Evolutionary conservation across 1,140 invertebrate genomes (phyloP), one percentile per base, ranked within the genome.

Genomic region (Coboldia fuscipes): DNA sequence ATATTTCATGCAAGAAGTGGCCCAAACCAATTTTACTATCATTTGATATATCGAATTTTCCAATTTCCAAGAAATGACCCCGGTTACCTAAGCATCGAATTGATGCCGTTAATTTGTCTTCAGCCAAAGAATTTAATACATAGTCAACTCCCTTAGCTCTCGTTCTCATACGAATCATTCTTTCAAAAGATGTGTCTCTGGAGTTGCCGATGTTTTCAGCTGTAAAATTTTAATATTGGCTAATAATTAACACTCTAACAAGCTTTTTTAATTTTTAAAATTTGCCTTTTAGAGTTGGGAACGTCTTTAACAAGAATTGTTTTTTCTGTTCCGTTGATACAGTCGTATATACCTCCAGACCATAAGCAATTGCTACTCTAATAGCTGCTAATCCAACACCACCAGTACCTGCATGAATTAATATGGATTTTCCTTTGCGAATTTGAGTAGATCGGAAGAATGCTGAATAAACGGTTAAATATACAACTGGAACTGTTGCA

Each of bases 381-480:
- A 89, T 86, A 22, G 82, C 80, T 1, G 82, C 81, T 46, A 83
- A 71, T 0, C 84, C 84, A n/a, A 89, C 78, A 19, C 81, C 84
- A 16, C 84, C 84, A 36, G 74, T 74, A 9, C 83, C 85, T n/a
- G 83, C 75, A 54, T 90, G 85, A 45, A 90, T 85, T 1, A 88
- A 62, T 16, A 88, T 61, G 2, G 60, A 65, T 41, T 83, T 75
- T 2, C 76, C 77, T 33, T 60, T 61, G 37, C 63, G 53, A 36
- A 86, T 65, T 33, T 66, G 54, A 8, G 70, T 73, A 19, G 54
- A 47, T 50, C 65, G 61, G n/a, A 66, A 55, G 35, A 96, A 62
- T 7, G 83, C 76, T 49, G 84, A 85, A 40, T 83, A 79, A 2
- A 72, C 82, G 0, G 84, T 92, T 29, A 67, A 66, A 47, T 90